Percentiles rank a stretch among this genome's conserved stretches.
Conservation (phyloP, 1,140 invertebrate species). For the Heliconius himera region DNA sequence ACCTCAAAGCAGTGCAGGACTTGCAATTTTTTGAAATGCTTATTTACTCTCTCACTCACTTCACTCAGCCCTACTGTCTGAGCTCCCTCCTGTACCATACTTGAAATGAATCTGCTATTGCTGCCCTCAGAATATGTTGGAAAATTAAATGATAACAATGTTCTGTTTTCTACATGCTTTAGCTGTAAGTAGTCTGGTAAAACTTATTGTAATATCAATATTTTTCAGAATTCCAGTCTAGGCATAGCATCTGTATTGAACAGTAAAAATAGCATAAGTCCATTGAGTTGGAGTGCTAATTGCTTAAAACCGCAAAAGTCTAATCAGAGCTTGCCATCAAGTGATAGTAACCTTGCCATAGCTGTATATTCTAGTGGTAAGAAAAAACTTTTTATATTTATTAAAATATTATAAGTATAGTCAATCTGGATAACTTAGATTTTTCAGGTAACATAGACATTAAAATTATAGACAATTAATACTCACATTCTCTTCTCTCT, state of each 20-base stretch:
- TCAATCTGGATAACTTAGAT: too few relatives aligned
- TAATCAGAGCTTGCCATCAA: constrained; percentile 61
- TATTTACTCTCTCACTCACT: too few relatives aligned
- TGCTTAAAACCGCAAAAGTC: constrained; percentile 57
- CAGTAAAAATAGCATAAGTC: constrained; percentile 69
- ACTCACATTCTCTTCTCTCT: too few relatives aligned
- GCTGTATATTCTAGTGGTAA: constrained; percentile 56
- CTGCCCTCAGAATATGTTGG: not conserved
- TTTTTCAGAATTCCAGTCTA: constrained; percentile 53
- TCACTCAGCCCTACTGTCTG: too few relatives aligned
- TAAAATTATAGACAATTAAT: too few relatives aligned
- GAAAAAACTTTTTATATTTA: not conserved
- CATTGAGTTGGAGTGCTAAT: constrained; percentile 60
- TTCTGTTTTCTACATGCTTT: not conserved
- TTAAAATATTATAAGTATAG: not conserved
- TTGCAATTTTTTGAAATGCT: too few relatives aligned
- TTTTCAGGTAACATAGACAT: too few relatives aligned
- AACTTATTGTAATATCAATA: not conserved
- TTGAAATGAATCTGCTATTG: not conserved
- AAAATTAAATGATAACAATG: not conserved
- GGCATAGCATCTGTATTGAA: constrained; percentile 53
- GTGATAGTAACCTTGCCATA: constrained; percentile 60
- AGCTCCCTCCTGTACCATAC: too few relatives aligned
- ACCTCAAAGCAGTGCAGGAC: too few relatives aligned
- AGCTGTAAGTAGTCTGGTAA: not conserved